Evolutionary conservation across 1,140 invertebrate genomes (phyloP).

Genomic region (Monomorium pharaonis): DNA sequence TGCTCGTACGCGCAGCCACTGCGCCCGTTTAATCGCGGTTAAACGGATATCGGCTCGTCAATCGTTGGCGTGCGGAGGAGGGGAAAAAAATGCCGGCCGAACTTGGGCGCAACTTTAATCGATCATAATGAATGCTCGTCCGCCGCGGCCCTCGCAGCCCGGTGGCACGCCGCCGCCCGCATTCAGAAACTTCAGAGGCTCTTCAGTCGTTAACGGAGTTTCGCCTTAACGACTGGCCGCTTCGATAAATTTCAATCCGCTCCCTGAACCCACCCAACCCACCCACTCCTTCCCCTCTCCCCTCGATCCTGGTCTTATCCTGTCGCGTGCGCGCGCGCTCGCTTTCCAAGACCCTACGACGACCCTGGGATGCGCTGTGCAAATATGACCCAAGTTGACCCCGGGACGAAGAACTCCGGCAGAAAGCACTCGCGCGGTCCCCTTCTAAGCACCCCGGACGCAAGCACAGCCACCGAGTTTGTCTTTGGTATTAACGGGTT

Average conservation of each 20-base stretch:
- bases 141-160: background rate
- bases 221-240: constrained; percentile 59
- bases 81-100: constrained; percentile 1
- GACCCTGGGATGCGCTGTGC: constrained; percentile 50
- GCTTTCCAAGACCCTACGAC: constrained; percentile 25
- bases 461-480: constrained; percentile 74
- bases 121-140: constrained; percentile 51
- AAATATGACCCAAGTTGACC: constrained; percentile 69
- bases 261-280: background rate
- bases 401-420: constrained; percentile 58
- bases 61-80: background rate
- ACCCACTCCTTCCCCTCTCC: background rate
- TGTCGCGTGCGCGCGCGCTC: constrained; percentile 1
- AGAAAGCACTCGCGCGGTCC: constrained; percentile 54
- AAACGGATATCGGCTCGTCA: background rate
- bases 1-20: no score
- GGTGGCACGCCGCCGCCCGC: constrained; percentile 45
- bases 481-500: constrained; percentile 81
- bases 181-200: constrained; percentile 54
- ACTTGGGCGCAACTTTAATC: constrained; percentile 8
- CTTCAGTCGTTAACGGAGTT: constrained; percentile 64
- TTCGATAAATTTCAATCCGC: constrained; percentile 68
- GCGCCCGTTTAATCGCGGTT: background rate
- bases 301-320: background rate
- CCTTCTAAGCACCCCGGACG: constrained; percentile 43